Evolutionary conservation across 2,888 invertebrate species (phyloP).

Genomic region (Serrognathus titanus): DNA sequence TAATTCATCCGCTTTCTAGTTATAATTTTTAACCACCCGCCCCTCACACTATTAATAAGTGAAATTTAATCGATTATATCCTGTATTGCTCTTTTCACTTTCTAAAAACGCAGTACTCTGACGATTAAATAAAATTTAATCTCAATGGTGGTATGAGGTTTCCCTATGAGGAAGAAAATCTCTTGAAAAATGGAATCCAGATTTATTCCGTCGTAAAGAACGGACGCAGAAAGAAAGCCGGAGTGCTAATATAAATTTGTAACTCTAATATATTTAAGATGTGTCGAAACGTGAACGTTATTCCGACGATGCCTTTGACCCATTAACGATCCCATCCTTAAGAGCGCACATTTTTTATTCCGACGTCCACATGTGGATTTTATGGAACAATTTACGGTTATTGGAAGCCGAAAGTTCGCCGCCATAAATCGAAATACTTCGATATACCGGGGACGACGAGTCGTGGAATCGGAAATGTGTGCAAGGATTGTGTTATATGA

Average conservation of each 20-base stretch:
- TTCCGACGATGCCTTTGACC: conserved; percentile 22
- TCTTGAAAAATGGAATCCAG: too few species aligned
- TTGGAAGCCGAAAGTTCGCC: conserved; percentile 44
- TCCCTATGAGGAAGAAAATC: too few species aligned
- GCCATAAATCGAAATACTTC: conserved; percentile 41
- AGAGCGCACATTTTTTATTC: conserved; percentile 42
- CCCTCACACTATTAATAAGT: too few species aligned
- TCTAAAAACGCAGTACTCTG: too few species aligned
- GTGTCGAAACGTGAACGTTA: conserved; percentile 10
- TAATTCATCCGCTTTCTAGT: too few species aligned
- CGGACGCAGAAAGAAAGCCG: neutral
- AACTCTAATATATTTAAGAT: conserved; percentile 9
- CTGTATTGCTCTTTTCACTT: too few species aligned
- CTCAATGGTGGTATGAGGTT: too few species aligned
- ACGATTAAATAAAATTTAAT: too few species aligned
- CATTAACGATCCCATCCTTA: conserved; percentile 37
- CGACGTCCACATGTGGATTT: conserved; percentile 43
- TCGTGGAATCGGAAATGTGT: conserved; percentile 35
- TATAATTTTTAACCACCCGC: too few species aligned
- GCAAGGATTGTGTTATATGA: conserved; percentile 6
- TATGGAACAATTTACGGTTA: conserved; percentile 46
- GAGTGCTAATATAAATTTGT: conserved; percentile 6
- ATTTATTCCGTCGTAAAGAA: too few species aligned
- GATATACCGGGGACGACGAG: conserved; percentile 21
- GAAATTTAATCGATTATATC: too few species aligned